Evolutionary conservation across 2,113 vertebrate species (phyloP), one percentile per base, ranked within the genome.

Genomic region (Argyrosomus japonicus): DNA sequence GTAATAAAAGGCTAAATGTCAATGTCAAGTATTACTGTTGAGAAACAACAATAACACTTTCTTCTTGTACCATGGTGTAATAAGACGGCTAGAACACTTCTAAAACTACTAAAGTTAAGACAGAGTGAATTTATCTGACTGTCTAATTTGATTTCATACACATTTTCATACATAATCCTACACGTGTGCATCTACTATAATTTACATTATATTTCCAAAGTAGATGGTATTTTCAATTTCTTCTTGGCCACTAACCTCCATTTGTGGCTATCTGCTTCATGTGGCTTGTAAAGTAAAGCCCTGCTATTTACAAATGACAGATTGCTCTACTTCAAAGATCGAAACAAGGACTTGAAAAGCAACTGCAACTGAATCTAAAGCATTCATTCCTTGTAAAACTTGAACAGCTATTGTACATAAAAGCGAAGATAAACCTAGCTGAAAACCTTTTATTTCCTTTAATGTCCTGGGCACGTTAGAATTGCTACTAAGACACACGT

Each of bases 271-370:
- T 71, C 32, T 48, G 27, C 47, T 75, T 65, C 25, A 50, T 56
- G n/a, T 48, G 40, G 43, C 36, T 58, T 80, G 18, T 68, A 58
- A 80, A 73, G 13, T 68, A 1, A 81, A 82, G 19, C 47, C 12
- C n/a, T 48, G 15, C 7, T 57, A 50, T 72, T 71, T 68, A 79
- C 61, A n/a, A 65, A 62, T 58, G 70, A 21, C 57, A 54, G 14
- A 9, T 25, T 17, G 10, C 57, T 61, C 68, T 29, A 53, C 11
- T 40, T 73, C 0, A 1, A 75, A 61, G 19, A 71, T 4, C 13
- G n/a, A 83, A 79, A 68, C 21, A 54, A 51, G 12, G 19, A 54
- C 63, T 53, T 40, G 3, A 61, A 62, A 45, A 32, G 32, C 11
- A 23, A 53, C 48, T 75, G 47, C 48, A 73, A 62, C 50, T 75